Conservation (phyloP, 2,113 vertebrate genomes). For the Poeciliopsis turrubarensis region DNA sequence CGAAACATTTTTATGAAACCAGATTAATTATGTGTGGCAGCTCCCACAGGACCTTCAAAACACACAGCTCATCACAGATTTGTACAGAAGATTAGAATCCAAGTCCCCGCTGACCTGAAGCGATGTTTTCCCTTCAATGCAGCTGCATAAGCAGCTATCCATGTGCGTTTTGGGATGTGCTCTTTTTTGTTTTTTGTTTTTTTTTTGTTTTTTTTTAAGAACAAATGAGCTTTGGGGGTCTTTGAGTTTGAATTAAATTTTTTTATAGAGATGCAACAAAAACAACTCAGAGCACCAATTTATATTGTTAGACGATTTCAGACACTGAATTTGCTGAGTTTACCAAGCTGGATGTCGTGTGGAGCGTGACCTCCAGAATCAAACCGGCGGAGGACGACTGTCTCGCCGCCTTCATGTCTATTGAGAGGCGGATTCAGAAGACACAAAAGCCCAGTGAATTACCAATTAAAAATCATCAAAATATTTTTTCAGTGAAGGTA, state of each 20-base stretch:
- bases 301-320: not conserved
- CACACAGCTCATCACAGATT: conserved; percentile 60
- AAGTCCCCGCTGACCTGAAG: conserved; percentile 52
- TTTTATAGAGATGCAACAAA: not conserved
- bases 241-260: not conserved
- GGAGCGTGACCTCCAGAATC: not conserved
- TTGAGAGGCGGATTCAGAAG: too few species aligned
- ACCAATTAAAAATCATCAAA: too few species aligned
- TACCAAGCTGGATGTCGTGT: not conserved
- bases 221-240: not conserved
- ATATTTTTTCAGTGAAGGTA: too few species aligned
- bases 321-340: not conserved
- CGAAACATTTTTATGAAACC: conserved; percentile 63
- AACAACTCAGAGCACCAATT: not conserved
- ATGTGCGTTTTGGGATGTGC: not conserved
- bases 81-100: conserved; percentile 59
- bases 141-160: conserved; percentile 17
- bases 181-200: too few species aligned
- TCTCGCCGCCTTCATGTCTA: not conserved
- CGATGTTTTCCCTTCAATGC: conserved; percentile 15
- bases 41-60: conserved; percentile 57
- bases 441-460: too few species aligned
- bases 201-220: conserved; percentile 5
- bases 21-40: conserved; percentile 70
- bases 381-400: not conserved